A percentile compares a stretch with the other conserved stretches of the same genome.
Evolutionary conservation across 2,797 vertebrate genomes (phyloP).

Genomic region (Taeniopygia guttata): DNA sequence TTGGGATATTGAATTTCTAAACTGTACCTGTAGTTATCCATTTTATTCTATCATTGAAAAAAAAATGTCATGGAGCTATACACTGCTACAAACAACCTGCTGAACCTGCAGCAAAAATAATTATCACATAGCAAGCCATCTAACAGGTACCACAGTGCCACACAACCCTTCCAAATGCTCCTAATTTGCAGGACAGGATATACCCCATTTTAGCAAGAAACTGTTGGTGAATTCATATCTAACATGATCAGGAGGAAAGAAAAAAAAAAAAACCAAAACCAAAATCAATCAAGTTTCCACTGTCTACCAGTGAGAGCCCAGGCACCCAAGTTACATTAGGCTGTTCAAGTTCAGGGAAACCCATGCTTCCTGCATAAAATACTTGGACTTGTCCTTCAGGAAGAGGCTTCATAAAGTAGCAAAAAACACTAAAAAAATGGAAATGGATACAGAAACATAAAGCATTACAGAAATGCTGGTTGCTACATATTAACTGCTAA

Average conservation of each 20-base stretch:
- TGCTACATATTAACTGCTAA: not conserved
- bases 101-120: not conserved
- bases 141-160: not conserved
- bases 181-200: not conserved
- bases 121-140: not conserved
- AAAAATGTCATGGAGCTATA: not conserved
- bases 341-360: not conserved
- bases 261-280: too few relatives aligned
- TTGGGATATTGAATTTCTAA: not conserved
- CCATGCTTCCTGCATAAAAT: not conserved
- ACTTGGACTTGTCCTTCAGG: not conserved
- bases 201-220: not conserved
- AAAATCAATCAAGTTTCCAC: not conserved
- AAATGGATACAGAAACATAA: not conserved
- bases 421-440: not conserved
- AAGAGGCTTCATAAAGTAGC: not conserved
- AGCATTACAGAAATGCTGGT: not conserved
- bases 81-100: not conserved
- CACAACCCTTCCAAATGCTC: not conserved
- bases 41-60: not conserved
- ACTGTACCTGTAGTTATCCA: not conserved
- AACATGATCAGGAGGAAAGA: accelerated
- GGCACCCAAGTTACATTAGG: not conserved
- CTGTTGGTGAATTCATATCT: not conserved
- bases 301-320: not conserved